Evolutionary conservation across 2,888 invertebrate species (phyloP).

Genomic region (Homarus gammarus): DNA sequence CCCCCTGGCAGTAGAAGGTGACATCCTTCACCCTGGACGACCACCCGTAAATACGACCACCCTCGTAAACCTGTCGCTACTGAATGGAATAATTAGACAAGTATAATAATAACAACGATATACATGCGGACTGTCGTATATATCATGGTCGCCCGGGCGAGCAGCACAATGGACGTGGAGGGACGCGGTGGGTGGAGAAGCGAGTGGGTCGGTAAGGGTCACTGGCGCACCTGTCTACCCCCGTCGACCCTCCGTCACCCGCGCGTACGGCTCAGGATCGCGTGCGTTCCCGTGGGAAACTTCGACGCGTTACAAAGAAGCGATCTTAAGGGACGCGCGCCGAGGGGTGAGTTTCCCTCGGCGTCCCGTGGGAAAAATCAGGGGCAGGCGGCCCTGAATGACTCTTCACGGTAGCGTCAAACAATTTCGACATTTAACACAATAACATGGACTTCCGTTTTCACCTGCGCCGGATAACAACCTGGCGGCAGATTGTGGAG

Average conservation of each 20-base stretch:
- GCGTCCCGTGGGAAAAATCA: slow-evolving; percentile 36
- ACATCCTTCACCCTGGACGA: no score
- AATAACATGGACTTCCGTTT: slow-evolving; percentile 45
- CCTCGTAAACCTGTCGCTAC: neutral
- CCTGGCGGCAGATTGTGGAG: neutral
- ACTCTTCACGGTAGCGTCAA: slow-evolving; percentile 29
- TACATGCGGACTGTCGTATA: slow-evolving; percentile 12
- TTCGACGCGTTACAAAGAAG: slow-evolving; percentile 41
- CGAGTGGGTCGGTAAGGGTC: slow-evolving; percentile 36
- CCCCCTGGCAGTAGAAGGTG: no score
- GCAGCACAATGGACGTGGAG: slow-evolving; percentile 43
- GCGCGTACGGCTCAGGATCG: slow-evolving; percentile 21
- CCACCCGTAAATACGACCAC: no score
- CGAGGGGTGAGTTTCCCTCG: slow-evolving; percentile 26
- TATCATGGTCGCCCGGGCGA: neutral
- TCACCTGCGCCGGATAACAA: slow-evolving; percentile 22
- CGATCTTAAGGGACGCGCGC: slow-evolving; percentile 22
- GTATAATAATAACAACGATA: slow-evolving; percentile 20
- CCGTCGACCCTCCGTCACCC: slow-evolving; percentile 11
- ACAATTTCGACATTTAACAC: slow-evolving; percentile 51
- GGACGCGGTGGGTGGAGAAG: slow-evolving; percentile 1
- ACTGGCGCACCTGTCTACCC: slow-evolving; percentile 35
- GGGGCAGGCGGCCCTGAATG: slow-evolving; percentile 22
- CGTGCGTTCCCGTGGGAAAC: slow-evolving; percentile 46
- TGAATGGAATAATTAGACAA: slow-evolving; percentile 24